A percentile compares a stretch with the other conserved stretches of the same genome.
These are phyloP conservation scores for Agrotis puta DNA, from an alignment of 2,888 invertebrate species.

Conservation along the genomic window DNA sequence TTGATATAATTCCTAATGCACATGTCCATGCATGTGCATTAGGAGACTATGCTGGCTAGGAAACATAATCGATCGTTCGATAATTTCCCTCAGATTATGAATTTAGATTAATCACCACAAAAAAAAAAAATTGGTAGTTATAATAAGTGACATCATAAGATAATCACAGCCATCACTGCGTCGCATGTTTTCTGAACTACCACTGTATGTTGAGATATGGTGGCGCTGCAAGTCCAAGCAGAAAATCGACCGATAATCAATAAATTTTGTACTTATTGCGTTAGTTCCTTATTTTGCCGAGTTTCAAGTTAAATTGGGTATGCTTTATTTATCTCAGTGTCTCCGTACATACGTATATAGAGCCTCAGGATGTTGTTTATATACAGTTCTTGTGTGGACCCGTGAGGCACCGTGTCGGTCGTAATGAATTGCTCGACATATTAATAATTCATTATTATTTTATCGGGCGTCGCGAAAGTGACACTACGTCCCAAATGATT, in stretches of 20 bases:
- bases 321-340: constrained; percentile 34
- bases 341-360: constrained; percentile 5
- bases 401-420: neutral
- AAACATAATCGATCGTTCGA: constrained; percentile 5
- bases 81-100: constrained; percentile 1
- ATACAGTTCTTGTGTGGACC: constrained; percentile 29
- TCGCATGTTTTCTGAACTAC: neutral
- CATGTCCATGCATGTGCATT: no score
- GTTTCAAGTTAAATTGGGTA: constrained; percentile 18
- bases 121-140: neutral
- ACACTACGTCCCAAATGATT: constrained; percentile 71
- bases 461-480: constrained; percentile 2
- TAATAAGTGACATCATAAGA: constrained; percentile 6
- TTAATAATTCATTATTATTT: constrained; percentile 21
- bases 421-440: constrained; percentile 17
- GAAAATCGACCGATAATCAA: neutral
- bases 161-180: constrained; percentile 2
- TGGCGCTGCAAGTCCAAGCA: neutral
- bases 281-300: constrained; percentile 23
- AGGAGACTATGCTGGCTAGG: neutral
- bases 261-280: neutral
- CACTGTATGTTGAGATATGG: neutral
- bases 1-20: neutral
- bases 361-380: constrained; percentile 8
- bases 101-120: neutral